Evolutionary conservation across 1,140 invertebrate species (phyloP).

Genomic region (Drosophila pallidifrons): DNA sequence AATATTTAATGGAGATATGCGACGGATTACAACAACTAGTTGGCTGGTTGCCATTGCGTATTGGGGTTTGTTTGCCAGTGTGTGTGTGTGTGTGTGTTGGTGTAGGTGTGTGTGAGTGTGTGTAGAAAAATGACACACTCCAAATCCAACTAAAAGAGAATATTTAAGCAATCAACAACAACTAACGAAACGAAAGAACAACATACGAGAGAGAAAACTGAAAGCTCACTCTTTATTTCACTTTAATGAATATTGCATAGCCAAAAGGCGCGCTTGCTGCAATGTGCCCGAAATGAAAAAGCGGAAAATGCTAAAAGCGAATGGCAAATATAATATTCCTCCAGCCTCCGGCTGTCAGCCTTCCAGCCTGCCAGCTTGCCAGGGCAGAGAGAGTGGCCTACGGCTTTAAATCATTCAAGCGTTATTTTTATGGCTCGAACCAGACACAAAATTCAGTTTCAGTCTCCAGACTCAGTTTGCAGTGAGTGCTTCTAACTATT

Average conservation of each 20-base stretch:
- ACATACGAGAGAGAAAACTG: slow-evolving; percentile 4
- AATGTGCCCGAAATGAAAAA: slow-evolving; percentile 1
- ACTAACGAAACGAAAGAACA: neutral
- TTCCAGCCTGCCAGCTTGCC: too few relatives aligned
- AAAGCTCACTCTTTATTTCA: slow-evolving; percentile 58
- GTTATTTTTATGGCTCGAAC: slow-evolving; percentile 56
- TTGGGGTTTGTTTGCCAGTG: neutral
- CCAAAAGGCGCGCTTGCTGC: slow-evolving; percentile 32
- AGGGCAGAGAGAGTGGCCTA: slow-evolving; percentile 50
- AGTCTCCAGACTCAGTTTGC: neutral
- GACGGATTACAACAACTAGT: slow-evolving; percentile 74
- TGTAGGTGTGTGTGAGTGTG: slow-evolving; percentile 26
- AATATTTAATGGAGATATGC: slow-evolving; percentile 80
- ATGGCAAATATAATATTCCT: slow-evolving; percentile 71
- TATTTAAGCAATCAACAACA: slow-evolving; percentile 74
- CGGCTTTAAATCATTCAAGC: slow-evolving; percentile 71
- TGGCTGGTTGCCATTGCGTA: slow-evolving; percentile 10
- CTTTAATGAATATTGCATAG: slow-evolving; percentile 78
- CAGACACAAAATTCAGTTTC: slow-evolving; percentile 25
- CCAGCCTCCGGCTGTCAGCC: slow-evolving; percentile 9
- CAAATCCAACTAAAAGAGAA: slow-evolving; percentile 69
- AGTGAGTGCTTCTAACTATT: slow-evolving; percentile 43
- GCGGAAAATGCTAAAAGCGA: slow-evolving; percentile 48
- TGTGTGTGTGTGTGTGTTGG: slow-evolving; percentile 1
- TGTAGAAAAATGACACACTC: slow-evolving; percentile 67